Base-by-base conservation (phyloP, 2,888 invertebrate genomes). In the Strigamia crassipes region DNA sequence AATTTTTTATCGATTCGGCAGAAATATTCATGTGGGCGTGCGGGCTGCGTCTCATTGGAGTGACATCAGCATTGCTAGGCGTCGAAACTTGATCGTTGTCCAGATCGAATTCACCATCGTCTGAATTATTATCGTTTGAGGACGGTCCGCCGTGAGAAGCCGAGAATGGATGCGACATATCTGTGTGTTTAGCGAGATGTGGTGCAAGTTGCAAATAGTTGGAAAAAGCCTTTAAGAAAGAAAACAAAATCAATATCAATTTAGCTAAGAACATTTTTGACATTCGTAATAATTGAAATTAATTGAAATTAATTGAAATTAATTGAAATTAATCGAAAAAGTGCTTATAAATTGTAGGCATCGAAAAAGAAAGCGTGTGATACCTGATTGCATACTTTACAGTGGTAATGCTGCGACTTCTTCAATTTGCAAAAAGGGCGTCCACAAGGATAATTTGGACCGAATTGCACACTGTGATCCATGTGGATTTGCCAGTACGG, bases 341-440 rank as follows among this genome's bases (percentile, higher is more conserved):
- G n/a, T 13, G 0, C 4, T n/a, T n/a, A 4, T n/a, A 46, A 46
- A 46, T 46, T 56, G 56, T 2, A 56, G 56, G 56, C 56, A 56
- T 56, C 56, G 21, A 56, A 56, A 46, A 56, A 21, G 13, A 18
- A 56, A 56, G 18, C 56, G n/a, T 18, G 56, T 61, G 61, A 21
- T 86, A 90, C 90, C 88, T 94, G 94, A 87, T 93, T 93, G 88
- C 94, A 94, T 79, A 92, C 91, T 86, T 92, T 92, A 88, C 94
- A 94, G 86, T 94, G 94, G 86, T 92, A 93, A 86, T 94, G 94
- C 84, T 92, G 92, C 86, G 93, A 92, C 83, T 93, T 90, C 87
- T 94, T 94, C 84, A 94, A 89, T 87, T 94, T 94, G 88, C 94
- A 94, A 87, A 94, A 94, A 5, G 94, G 93, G 23, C 93, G 89